A percentile compares a stretch with the other conserved stretches of the same genome.
Evolutionary conservation across 2,888 invertebrate genomes (phyloP).

Genomic region (Rhodophaea formosa): DNA sequence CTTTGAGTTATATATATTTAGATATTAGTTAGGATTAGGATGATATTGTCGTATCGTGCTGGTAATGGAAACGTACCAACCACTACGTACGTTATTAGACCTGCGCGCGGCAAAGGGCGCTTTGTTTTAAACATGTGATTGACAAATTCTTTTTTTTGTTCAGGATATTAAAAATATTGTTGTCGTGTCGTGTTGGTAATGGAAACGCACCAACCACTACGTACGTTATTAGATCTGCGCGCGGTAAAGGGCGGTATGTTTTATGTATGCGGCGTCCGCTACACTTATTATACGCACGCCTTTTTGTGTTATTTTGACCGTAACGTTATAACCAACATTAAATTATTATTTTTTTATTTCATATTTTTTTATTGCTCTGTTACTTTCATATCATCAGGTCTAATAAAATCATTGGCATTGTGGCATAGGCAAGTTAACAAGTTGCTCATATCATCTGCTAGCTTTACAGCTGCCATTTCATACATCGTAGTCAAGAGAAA

Average conservation of each 20-base stretch:
- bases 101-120: slow-evolving; percentile 64
- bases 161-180: not conserved
- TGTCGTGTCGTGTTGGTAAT: not conserved
- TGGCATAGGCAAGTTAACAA: no score
- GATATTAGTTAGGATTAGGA: no score
- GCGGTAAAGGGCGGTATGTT: slow-evolving; percentile 66
- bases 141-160: no score
- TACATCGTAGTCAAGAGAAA: no score
- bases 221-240: slow-evolving; percentile 74
- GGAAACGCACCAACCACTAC: slow-evolving; percentile 39
- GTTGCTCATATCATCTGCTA: no score
- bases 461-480: no score
- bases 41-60: not conserved
- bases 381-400: no score
- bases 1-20: no score
- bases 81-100: slow-evolving; percentile 72
- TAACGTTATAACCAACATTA: slow-evolving; percentile 9
- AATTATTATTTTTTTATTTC: not conserved
- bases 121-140: no score
- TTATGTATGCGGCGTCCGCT: slow-evolving; percentile 62
- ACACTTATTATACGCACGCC: slow-evolving; percentile 30
- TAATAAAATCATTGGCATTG: no score
- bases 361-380: not conserved
- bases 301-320: slow-evolving; percentile 20
- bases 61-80: slow-evolving; percentile 19